Evolutionary conservation across 2,888 invertebrate species (phyloP).

Genomic region (Eurytoma adleriae): DNA sequence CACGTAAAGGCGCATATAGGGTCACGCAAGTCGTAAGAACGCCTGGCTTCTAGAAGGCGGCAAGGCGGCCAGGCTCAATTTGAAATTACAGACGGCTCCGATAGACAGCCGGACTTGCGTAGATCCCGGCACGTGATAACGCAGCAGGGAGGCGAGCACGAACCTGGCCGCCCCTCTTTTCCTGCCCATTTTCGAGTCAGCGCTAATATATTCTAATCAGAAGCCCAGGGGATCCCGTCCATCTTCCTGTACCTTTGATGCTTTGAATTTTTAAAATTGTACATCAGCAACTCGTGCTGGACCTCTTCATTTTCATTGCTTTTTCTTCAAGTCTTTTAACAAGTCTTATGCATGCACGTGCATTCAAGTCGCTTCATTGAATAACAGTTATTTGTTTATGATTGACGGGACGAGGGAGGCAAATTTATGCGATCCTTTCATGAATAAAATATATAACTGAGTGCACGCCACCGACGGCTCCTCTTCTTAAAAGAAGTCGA

Average conservation of each 20-base stretch:
- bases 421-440: constrained; percentile 49
- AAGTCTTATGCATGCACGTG: neutral
- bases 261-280: constrained; percentile 38
- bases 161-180: neutral
- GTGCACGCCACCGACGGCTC: constrained; percentile 5
- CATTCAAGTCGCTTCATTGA: constrained; percentile 14
- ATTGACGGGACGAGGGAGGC: constrained; percentile 42
- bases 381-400: constrained; percentile 55
- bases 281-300: neutral
- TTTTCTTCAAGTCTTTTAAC: neutral
- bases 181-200: neutral
- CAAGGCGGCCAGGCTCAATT: constrained; percentile 33
- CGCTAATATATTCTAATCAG: constrained; percentile 23
- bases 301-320: neutral
- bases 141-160: neutral
- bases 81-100: constrained; percentile 32
- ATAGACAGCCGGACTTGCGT: neutral
- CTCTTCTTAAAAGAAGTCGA: constrained; percentile 1
- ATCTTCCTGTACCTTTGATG: constrained; percentile 20
- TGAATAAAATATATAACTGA: constrained; percentile 50
- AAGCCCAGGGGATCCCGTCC: neutral
- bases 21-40: neutral
- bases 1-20: neutral
- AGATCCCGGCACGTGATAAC: constrained; percentile 5
- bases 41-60: neutral